These are phyloP conservation scores for Platyscapa corneri DNA, from an alignment of 1,140 invertebrate genomes.

Conservation along the genomic window DNA sequence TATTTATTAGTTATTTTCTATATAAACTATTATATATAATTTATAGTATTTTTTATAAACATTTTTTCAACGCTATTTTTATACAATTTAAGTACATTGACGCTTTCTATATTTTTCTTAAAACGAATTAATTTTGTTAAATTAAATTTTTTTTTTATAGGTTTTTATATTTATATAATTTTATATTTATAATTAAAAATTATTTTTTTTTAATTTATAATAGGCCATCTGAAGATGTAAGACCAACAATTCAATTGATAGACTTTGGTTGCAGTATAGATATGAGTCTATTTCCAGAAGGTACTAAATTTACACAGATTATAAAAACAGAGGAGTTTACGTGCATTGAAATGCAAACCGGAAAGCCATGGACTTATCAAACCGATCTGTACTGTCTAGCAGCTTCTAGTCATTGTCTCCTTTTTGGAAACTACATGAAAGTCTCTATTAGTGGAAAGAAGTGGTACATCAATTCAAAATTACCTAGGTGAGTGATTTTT, in stretches of 20 bases:
- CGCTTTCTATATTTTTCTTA: constrained; percentile 36
- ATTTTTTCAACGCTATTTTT: no score
- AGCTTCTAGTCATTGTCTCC: constrained; percentile 87
- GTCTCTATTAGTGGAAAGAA: constrained; percentile 79
- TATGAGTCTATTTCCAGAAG: constrained; percentile 86
- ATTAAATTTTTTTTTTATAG: not conserved
- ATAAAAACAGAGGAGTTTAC: constrained; percentile 85
- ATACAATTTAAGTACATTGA: no score
- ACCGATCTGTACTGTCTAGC: constrained; percentile 92
- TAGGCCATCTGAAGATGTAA: constrained; percentile 77
- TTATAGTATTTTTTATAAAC: no score
- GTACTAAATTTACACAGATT: constrained; percentile 84
- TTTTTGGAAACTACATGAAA: constrained; percentile 93
- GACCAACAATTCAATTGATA: constrained; percentile 84
- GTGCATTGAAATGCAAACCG: constrained; percentile 91
- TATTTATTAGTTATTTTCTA: no score
- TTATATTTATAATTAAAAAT: not conserved
- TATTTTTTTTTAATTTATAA: constrained; percentile 48
- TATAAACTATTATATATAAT: no score
- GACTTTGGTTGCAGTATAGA: constrained; percentile 93
- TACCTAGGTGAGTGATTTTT: constrained; percentile 76
- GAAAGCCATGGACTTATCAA: constrained; percentile 93
- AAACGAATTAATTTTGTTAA: not conserved
- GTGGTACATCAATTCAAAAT: constrained; percentile 82
- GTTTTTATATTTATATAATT: no score